These are phyloP conservation scores for Dascillus cervinus DNA, from an alignment of 2,888 invertebrate genomes.

Conservation along the genomic window DNA sequence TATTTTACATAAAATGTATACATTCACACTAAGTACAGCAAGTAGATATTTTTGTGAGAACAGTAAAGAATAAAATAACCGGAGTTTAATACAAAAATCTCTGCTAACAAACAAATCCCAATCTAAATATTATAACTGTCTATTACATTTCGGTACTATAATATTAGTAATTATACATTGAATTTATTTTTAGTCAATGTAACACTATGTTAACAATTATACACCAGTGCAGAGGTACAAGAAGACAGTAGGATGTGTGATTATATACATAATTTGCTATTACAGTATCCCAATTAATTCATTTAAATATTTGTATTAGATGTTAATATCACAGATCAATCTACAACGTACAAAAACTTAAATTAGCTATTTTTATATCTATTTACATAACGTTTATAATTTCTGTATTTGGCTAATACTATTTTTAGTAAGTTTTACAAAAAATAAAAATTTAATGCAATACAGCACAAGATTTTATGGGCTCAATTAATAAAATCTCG, in stretches of 20 bases:
- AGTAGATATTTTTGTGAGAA: no score
- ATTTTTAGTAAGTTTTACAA: conserved; percentile 6
- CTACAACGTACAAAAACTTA: conserved; percentile 15
- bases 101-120: no score
- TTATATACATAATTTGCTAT: conserved; percentile 1
- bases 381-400: conserved; percentile 8
- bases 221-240: no score
- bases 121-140: no score
- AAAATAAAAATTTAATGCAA: conserved; percentile 11
- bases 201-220: no score
- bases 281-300: conserved; percentile 10
- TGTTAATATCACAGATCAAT: conserved; percentile 26
- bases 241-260: neutral
- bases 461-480: conserved; percentile 28
- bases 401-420: neutral
- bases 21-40: no score
- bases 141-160: no score
- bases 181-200: no score
- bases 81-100: no score
- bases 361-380: conserved; percentile 12
- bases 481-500: conserved; percentile 33
- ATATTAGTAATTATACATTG: no score
- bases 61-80: no score
- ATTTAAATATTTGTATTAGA: conserved; percentile 9
- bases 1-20: no score